Evolutionary conservation across 35 echinoderm and acorn worm genomes (phyloP), one percentile per base, ranked within the genome.

Genomic region (Holothuria glaberrima): DNA sequence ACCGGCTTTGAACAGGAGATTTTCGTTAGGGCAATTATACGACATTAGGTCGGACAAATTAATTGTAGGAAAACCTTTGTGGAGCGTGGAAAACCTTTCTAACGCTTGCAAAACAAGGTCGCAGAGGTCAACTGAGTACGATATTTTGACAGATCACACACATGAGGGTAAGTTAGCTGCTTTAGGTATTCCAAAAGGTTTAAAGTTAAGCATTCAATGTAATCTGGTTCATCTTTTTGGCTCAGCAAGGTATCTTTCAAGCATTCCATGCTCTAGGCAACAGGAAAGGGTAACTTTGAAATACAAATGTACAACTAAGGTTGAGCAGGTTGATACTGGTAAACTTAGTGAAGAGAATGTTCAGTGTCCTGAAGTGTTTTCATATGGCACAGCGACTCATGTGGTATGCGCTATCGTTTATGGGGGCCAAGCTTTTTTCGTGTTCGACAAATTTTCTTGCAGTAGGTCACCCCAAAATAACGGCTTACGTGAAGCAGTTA

Each of bases 11-110:
- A 54, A 54, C 26, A 84, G 80, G 22, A 48, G 24, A 61, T 34
- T 61, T 59, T 34, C 80, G 9, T 56, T 84, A 9, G 80, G 80
- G 13, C 80, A 84, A 31, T 41, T 84, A 54, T 84, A 84, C 32
- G 80, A 84, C 33, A 30, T 48, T 33, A 28, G 80, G 58, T 61
- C 80, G 58, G 80, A 84, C 52, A 19, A 6, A 9, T 27, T 84
- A 36, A 31, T 84, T 36, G 9, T 4, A 84, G 31, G 57, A 22
- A 84, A 84, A 62, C 29, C 14, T 36, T 30, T 84, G 57, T 84
- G 80, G 80, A 63, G 59, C 80, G 27, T 12, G 54, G 28, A 84
- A 48, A 52, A 24, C 18, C 22, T 61, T 30, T 59, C 80, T 13
- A 84, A 84, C 22, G 30, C 28, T 29, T 28, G 33, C 22, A 63